Evolutionary conservation across 2,113 vertebrate genomes (phyloP).

Genomic region (pig (Sus scrofa)): DNA sequence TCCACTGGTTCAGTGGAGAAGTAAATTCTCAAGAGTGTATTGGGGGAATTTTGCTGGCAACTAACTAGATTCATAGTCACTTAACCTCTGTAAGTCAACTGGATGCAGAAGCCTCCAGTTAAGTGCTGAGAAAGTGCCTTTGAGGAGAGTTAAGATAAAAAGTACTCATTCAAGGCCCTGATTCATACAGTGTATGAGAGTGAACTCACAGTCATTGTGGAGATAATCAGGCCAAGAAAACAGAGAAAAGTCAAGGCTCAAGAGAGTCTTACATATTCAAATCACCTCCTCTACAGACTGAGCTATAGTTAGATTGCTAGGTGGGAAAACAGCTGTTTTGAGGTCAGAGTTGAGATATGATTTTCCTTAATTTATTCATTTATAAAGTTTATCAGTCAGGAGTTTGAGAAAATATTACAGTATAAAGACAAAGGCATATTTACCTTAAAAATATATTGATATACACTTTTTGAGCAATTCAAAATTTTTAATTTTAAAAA

Average conservation of each 20-base stretch:
- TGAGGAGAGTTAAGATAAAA: neutral
- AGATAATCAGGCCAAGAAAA: neutral
- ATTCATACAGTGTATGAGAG: neutral
- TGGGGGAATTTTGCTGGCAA: neutral
- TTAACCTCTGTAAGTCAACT: neutral
- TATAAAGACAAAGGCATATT: neutral
- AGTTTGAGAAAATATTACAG: neutral
- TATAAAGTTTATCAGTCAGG: neutral
- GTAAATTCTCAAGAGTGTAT: neutral
- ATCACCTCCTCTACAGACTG: neutral
- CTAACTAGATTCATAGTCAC: neutral
- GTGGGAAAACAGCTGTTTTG: neutral
- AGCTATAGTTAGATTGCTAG: neutral
- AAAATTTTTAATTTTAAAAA: neutral
- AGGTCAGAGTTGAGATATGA: neutral
- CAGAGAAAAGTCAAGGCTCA: neutral
- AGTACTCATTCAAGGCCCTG: neutral
- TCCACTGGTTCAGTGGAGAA: neutral
- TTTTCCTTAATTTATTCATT: slow-evolving; percentile 10
- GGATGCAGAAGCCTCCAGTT: neutral
- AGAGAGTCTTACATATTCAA: neutral
- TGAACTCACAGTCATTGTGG: neutral
- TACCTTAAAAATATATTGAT: neutral
- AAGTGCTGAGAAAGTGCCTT: neutral
- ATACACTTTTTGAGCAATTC: neutral